phyloP scores from a whole-genome alignment of 2,113 vertebrate species.

The Lagopus leucura region DNA sequence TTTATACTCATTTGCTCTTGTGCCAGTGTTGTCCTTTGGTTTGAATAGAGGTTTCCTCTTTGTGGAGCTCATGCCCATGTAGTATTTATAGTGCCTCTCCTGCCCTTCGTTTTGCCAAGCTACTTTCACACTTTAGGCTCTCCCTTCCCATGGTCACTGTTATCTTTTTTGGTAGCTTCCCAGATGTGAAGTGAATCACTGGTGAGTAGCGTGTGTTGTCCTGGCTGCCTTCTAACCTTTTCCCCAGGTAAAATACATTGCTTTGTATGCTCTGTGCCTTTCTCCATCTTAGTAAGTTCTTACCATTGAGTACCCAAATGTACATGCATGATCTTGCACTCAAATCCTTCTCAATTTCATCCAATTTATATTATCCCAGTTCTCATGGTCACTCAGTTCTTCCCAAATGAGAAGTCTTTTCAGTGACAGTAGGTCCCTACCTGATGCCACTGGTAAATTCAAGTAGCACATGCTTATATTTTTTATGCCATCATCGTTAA shows the following conservation, averaged over 20 bases:
- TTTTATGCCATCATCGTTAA: constrained; percentile 23
- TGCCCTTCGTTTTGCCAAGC: constrained; percentile 9
- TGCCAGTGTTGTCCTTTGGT: constrained; percentile 52
- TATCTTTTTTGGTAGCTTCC: background rate
- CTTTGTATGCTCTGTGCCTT: background rate
- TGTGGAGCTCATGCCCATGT: background rate
- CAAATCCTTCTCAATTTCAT: background rate
- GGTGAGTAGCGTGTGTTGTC: background rate
- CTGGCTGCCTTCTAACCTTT: background rate
- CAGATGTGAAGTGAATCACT: background rate
- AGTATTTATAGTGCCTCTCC: background rate
- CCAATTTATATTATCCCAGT: background rate
- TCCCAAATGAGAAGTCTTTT: constrained; percentile 4
- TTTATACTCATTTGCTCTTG: constrained; percentile 54
- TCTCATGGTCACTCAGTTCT: constrained; percentile 27
- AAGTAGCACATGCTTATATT: background rate
- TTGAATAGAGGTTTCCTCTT: constrained; percentile 54
- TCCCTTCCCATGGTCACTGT: background rate
- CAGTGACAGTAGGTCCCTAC: constrained; percentile 24
- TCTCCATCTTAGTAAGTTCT: background rate
- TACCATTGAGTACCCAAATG: background rate
- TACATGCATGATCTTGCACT: background rate
- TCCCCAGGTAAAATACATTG: background rate
- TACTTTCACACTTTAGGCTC: background rate
- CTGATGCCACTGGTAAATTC: constrained; percentile 38